Percentiles rank a stretch among this genome's conserved stretches.
These are phyloP conservation scores for Galeopsomyia nigrocyanea DNA, from an alignment of 2,888 invertebrate genomes.

Conservation along the genomic window DNA sequence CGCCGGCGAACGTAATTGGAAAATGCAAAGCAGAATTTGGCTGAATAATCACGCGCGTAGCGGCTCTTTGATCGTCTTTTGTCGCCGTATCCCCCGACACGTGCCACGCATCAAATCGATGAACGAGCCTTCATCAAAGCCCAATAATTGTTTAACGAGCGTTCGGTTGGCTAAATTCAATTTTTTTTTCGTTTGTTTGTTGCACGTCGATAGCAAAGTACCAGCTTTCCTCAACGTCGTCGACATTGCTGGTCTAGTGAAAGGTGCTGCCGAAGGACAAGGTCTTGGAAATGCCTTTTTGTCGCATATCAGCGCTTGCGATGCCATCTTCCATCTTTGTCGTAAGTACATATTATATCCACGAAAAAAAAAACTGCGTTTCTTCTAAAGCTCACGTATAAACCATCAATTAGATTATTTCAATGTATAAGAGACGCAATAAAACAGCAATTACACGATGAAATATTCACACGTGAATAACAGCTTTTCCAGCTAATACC, in stretches of 20 bases:
- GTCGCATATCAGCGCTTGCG: slow-evolving; percentile 98
- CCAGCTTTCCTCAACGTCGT: slow-evolving; percentile 98
- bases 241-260: slow-evolving; percentile 98
- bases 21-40: slow-evolving; percentile 51
- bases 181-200: slow-evolving; percentile 52
- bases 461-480: no score
- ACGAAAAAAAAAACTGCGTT: slow-evolving; percentile 10
- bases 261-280: slow-evolving; percentile 98
- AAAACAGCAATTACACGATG: no score
- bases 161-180: slow-evolving; percentile 53
- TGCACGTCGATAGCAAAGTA: slow-evolving; percentile 97
- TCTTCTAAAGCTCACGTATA: slow-evolving; percentile 13
- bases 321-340: slow-evolving; percentile 96
- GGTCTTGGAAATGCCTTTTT: slow-evolving; percentile 99
- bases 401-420: no score
- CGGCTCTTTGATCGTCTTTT: slow-evolving; percentile 41
- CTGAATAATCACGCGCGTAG: not conserved
- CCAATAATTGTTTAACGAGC: slow-evolving; percentile 65
- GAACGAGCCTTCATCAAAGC: slow-evolving; percentile 52
- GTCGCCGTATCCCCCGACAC: not conserved
- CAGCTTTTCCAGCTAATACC: no score
- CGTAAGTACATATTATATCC: slow-evolving; percentile 80
- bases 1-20: slow-evolving; percentile 51
- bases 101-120: not conserved
- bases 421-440: no score